phyloP scores from a whole-genome alignment of 2,888 invertebrate species.

The Diadegma fenestrale region DNA sequence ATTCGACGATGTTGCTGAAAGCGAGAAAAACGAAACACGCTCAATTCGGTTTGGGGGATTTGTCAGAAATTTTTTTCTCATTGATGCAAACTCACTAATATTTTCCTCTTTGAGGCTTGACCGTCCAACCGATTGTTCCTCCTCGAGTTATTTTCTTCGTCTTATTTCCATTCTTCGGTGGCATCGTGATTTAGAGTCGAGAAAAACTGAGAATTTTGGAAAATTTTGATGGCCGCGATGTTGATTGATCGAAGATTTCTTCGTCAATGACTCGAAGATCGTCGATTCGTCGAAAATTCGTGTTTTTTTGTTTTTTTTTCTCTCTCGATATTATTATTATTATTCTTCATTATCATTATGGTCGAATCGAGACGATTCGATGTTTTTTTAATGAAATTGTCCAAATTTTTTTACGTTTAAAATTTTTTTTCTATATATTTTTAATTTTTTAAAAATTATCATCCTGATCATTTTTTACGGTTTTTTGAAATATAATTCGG shows the following conservation, averaged over 20 bases:
- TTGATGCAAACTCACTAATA: constrained; percentile 60
- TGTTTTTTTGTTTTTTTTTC: constrained; percentile 16
- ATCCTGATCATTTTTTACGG: background rate
- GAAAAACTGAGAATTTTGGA: constrained; percentile 33
- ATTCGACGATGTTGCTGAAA: constrained; percentile 68
- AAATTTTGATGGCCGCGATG: constrained; percentile 42
- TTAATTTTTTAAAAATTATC: background rate
- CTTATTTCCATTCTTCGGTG: constrained; percentile 35
- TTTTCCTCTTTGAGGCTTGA: constrained; percentile 61
- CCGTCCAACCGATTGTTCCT: constrained; percentile 62
- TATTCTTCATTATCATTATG: background rate
- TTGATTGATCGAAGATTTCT: constrained; percentile 44
- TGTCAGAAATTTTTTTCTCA: too few species aligned
- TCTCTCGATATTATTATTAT: background rate
- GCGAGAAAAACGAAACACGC: constrained; percentile 22
- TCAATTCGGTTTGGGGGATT: background rate
- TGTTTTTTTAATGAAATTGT: too few species aligned
- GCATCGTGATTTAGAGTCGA: constrained; percentile 34
- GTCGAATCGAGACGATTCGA: background rate
- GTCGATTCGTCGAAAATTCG: constrained; percentile 1
- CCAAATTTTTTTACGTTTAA: too few species aligned
- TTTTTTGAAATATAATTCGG: background rate
- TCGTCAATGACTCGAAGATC: constrained; percentile 39
- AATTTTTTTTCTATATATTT: background rate
- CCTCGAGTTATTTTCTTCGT: constrained; percentile 46